These are phyloP conservation scores for Grammomys surdaster DNA, from an alignment of 2,113 vertebrate genomes.

Conservation along the genomic window DNA sequence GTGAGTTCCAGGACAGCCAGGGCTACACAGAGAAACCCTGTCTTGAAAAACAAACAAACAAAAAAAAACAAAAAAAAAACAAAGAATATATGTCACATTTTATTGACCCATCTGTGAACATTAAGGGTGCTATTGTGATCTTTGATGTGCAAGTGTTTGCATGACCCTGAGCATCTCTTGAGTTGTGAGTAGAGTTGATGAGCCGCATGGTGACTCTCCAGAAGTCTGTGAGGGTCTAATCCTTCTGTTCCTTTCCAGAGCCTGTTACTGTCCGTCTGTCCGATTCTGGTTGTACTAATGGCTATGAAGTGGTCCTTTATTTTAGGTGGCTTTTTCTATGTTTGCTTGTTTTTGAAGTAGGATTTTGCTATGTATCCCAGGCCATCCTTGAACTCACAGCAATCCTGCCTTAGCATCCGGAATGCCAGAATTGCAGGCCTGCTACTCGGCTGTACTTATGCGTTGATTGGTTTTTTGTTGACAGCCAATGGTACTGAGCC, in stretches of 20 bases:
- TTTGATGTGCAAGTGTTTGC: neutral
- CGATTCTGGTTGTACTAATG: neutral
- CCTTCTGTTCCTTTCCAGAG: neutral
- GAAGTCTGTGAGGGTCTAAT: neutral
- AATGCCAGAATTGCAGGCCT: neutral
- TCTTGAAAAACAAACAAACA: too few species aligned
- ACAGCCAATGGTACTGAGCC: too few species aligned
- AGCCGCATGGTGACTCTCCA: neutral
- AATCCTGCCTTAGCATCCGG: neutral
- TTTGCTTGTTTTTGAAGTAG: neutral
- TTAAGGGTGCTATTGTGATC: neutral
- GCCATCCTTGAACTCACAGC: neutral
- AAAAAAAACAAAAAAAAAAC: too few species aligned
- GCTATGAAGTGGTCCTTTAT: neutral
- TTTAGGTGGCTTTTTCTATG: neutral
- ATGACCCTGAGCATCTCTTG: neutral
- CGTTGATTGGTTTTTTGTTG: neutral
- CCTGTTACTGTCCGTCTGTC: slow-evolving; percentile 1
- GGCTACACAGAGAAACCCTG: too few species aligned
- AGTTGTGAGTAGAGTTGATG: neutral
- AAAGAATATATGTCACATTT: neutral
- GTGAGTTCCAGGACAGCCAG: too few species aligned
- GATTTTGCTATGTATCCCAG: neutral
- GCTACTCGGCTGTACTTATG: neutral
- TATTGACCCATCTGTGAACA: neutral